These are phyloP conservation scores for Cydia fagiglandana DNA, from an alignment of 1,140 invertebrate genomes.

Conservation along the genomic window DNA sequence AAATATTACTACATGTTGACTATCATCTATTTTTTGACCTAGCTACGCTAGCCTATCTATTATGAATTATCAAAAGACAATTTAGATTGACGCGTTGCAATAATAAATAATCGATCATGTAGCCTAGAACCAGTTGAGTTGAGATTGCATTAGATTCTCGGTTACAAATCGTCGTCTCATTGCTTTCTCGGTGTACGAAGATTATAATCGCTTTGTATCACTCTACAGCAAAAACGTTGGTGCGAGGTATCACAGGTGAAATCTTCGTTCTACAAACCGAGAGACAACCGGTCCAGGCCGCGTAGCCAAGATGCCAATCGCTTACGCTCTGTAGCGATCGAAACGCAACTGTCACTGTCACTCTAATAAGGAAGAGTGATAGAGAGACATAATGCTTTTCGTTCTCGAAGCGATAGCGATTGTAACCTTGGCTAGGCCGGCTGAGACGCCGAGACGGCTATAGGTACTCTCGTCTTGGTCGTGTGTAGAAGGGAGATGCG, in stretches of 20 bases:
- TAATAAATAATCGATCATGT: conserved; percentile 24
- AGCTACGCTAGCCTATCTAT: not conserved
- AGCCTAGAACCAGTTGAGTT: conserved; percentile 32
- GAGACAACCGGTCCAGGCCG: conserved; percentile 56
- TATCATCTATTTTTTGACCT: not conserved
- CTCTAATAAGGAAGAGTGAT: too few species aligned
- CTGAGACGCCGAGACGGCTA: conserved; percentile 2
- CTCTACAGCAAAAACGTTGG: conserved; percentile 40
- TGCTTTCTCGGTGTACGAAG: conserved; percentile 45
- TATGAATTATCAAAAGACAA: conserved; percentile 2
- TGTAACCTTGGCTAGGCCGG: too few species aligned
- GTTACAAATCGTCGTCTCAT: conserved; percentile 39
- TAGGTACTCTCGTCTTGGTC: conserved; percentile 14
- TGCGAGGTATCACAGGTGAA: conserved; percentile 49
- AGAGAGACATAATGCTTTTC: too few species aligned
- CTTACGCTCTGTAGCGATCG: too few species aligned
- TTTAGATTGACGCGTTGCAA: conserved; percentile 21
- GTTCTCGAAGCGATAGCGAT: too few species aligned
- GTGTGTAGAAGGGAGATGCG: conserved; percentile 27
- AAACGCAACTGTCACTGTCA: too few species aligned
- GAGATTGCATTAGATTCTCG: conserved; percentile 35
- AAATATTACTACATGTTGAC: not conserved
- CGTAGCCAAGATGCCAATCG: too few species aligned
- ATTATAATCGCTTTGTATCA: conserved; percentile 37
- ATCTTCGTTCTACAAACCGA: conserved; percentile 58